A percentile compares a stretch with the other conserved stretches of the same genome.
Conservation (phyloP, 2,797 vertebrate species). For the Cacajao melanocephalus region DNA sequence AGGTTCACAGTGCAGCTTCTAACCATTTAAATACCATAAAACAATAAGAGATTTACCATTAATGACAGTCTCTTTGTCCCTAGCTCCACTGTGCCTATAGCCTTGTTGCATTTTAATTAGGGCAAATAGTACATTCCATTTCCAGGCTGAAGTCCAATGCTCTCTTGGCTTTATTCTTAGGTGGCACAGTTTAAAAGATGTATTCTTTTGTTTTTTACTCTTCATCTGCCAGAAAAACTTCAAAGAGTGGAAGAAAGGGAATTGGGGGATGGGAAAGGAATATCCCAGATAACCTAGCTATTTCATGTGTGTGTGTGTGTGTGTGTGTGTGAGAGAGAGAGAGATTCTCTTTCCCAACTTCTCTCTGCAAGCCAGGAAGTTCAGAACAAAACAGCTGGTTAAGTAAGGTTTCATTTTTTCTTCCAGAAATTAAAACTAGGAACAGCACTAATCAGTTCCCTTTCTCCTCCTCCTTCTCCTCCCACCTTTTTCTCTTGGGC, state of each 20-base stretch:
- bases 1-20: background rate
- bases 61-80: constrained; percentile 62
- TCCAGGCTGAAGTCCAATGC: constrained; percentile 55
- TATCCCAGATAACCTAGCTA: background rate
- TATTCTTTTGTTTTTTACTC: background rate
- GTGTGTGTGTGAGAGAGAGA: too few relatives aligned
- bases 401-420: background rate
- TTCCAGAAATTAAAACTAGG: background rate
- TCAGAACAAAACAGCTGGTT: background rate
- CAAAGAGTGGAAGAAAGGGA: background rate
- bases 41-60: constrained; percentile 44
- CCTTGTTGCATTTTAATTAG: constrained; percentile 70
- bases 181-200: constrained; percentile 33
- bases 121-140: constrained; percentile 35
- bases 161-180: constrained; percentile 34
- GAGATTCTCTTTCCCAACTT: background rate
- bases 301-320: background rate
- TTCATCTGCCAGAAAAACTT: constrained; percentile 20
- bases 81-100: constrained; percentile 32
- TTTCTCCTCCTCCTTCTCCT: background rate
- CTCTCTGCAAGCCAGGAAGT: background rate
- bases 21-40: constrained; percentile 36
- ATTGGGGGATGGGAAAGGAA: background rate
- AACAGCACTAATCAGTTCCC: background rate
- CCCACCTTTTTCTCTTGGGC: background rate